Conservation (phyloP, 30 jellyfish, hydroid and myxozoan genomes). For the Catostylus mosaicus region DNA sequence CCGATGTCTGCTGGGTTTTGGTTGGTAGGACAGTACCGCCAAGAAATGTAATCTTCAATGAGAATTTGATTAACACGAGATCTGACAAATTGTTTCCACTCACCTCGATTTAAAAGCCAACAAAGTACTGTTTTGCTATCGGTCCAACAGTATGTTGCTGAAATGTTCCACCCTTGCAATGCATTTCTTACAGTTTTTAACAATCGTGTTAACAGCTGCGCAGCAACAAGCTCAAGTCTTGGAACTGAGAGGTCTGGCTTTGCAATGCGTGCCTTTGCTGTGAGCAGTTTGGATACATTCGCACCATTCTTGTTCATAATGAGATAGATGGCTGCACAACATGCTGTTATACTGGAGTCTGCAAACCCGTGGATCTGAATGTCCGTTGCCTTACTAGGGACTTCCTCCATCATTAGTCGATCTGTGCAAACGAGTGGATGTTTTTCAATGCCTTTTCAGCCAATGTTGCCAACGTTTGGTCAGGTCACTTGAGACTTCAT, state of each 20-base stretch:
- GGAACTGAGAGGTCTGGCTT: no score
- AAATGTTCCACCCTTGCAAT: no score
- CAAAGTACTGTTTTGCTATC: conserved; percentile 60
- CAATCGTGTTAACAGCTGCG: no score
- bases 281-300: no score
- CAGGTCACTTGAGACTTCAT: no score
- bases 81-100: conserved; percentile 60
- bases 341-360: conserved; percentile 27
- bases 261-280: no score
- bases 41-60: conserved; percentile 22
- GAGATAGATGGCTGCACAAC: conserved; percentile 19
- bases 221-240: no score
- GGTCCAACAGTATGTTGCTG: conserved; percentile 42
- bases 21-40: conserved; percentile 63
- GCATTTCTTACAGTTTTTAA: no score
- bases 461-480: no score
- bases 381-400: conserved; percentile 7
- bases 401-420: not conserved
- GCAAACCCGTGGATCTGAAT: conserved; percentile 29
- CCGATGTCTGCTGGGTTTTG: conserved; percentile 73
- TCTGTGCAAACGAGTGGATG: no score
- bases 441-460: no score
- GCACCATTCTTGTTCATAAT: no score
- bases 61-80: conserved; percentile 53
- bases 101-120: conserved; percentile 60